Evolutionary conservation across 2,113 vertebrate genomes (phyloP).

Genomic region (Rhipidura dahli): DNA sequence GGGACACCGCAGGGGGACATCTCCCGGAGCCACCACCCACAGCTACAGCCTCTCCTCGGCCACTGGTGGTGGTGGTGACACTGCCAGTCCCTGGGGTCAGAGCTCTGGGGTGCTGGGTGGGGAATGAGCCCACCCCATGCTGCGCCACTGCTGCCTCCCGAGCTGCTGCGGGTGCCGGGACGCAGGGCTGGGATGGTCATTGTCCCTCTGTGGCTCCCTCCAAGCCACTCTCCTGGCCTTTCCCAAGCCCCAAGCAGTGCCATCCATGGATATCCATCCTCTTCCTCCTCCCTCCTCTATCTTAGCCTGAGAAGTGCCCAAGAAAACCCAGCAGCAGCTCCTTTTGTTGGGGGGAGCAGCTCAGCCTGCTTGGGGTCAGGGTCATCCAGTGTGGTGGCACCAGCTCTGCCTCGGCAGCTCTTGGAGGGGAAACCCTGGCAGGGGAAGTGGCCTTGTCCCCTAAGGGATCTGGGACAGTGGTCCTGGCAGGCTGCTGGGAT

Average conservation of each 20-base stretch:
- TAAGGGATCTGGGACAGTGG: rapidly evolving
- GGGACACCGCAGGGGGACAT: rapidly evolving
- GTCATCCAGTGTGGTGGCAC: rapidly evolving
- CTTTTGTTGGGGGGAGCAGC: background rate
- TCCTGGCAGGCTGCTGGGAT: rapidly evolving
- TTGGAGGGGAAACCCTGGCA: background rate
- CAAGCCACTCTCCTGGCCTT: background rate
- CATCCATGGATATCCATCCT: rapidly evolving
- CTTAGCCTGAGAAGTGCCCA: background rate
- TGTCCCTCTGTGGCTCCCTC: background rate
- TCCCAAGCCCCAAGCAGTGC: background rate
- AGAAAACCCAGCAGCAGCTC: background rate
- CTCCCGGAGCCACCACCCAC: background rate
- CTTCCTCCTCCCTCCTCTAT: background rate
- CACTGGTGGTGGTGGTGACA: background rate
- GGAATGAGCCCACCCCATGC: background rate
- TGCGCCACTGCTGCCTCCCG: background rate
- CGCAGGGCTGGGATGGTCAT: rapidly evolving
- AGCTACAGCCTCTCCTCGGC: background rate
- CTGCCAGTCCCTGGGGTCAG: background rate
- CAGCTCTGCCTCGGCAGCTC: background rate
- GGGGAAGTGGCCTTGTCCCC: background rate
- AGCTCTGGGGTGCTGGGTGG: background rate
- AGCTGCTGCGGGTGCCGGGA: background rate
- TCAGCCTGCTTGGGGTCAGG: rapidly evolving